Evolutionary conservation across 2,113 vertebrate species (phyloP).

Genomic region (Carassius carassius): DNA sequence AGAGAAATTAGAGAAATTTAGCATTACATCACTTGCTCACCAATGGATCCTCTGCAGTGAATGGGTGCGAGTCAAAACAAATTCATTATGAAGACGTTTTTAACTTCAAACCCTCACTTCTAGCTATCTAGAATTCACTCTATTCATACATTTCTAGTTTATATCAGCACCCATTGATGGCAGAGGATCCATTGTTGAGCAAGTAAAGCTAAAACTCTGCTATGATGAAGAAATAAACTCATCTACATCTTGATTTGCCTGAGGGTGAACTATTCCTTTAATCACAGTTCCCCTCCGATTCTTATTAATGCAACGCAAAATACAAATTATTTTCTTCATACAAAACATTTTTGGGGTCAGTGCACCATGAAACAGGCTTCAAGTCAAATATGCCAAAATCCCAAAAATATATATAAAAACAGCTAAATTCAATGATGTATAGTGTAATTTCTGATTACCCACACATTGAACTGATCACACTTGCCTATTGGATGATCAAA

Average conservation of each 20-base stretch:
- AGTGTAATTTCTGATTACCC: background rate
- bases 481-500: constrained; percentile 6
- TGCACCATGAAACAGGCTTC: background rate
- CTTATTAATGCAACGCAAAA: background rate
- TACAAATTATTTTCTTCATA: background rate
- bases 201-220: no score
- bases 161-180: background rate
- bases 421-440: background rate
- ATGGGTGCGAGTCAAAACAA: background rate
- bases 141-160: background rate
- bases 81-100: no score
- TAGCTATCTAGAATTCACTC: no score
- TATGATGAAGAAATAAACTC: no score
- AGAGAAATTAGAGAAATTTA: background rate
- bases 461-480: background rate
- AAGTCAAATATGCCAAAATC: background rate
- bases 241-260: no score
- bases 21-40: background rate
- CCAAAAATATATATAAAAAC: background rate
- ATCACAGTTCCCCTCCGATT: background rate
- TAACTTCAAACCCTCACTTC: no score
- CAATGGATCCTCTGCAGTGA: no score
- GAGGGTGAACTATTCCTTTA: background rate
- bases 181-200: no score
- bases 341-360: background rate